A percentile compares a stretch with the other conserved stretches of the same genome.
These are phyloP conservation scores for Vimba vimba DNA, from an alignment of 2,113 vertebrate genomes.

Conservation along the genomic window DNA sequence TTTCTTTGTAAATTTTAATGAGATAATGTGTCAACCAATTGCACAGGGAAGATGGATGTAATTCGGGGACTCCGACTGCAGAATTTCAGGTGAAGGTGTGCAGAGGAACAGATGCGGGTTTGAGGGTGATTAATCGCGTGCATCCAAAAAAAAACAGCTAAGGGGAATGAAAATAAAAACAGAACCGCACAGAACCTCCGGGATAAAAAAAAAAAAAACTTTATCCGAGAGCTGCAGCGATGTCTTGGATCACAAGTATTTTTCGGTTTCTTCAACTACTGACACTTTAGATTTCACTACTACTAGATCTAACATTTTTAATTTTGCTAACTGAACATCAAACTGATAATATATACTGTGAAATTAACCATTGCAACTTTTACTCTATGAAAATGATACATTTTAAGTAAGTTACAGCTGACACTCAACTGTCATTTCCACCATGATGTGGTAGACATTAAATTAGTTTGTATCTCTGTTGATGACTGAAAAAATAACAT, in stretches of 20 bases:
- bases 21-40: slow-evolving; percentile 80
- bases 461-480: not conserved
- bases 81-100: slow-evolving; percentile 74
- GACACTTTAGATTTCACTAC: too few relatives aligned
- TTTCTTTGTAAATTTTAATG: slow-evolving; percentile 85
- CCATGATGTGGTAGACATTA: not conserved
- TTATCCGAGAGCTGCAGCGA: slow-evolving; percentile 14
- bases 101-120: slow-evolving; percentile 71
- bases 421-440: not conserved
- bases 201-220: too few relatives aligned
- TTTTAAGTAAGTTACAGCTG: not conserved
- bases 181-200: slow-evolving; percentile 26
- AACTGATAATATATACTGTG: not conserved
- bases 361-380: not conserved
- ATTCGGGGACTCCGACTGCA: slow-evolving; percentile 50
- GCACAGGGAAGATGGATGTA: slow-evolving; percentile 63
- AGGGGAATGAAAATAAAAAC: slow-evolving; percentile 63
- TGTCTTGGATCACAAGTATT: not conserved
- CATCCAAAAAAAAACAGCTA: slow-evolving; percentile 72
- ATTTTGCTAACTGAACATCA: too few relatives aligned
- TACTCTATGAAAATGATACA: not conserved
- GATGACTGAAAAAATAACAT: not conserved
- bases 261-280: not conserved
- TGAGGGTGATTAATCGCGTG: slow-evolving; percentile 75
- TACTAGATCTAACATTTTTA: too few relatives aligned